Base-by-base conservation (phyloP, 2,888 invertebrate species). In the Pollenia angustigena region DNA sequence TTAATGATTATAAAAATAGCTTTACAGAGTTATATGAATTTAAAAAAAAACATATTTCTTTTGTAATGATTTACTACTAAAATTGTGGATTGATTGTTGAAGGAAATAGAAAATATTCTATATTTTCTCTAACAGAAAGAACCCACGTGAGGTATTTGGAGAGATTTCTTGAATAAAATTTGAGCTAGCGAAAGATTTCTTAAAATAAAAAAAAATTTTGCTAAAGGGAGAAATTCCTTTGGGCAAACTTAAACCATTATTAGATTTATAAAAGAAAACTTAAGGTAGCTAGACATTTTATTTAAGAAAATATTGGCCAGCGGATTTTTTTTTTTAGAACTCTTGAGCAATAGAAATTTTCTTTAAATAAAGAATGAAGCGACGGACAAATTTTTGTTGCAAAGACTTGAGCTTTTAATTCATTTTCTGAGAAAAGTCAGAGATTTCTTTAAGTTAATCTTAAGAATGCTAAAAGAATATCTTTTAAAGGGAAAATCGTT, bases 1-100 rank as follows among this genome's bases (percentile, higher is more conserved):
- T 32, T 46, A 52, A 80, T 71, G 14, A 71, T 60, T 66, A 50
- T 76, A 69, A 60, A 72, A 69, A 75, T 68, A 60, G 64, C 66
- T 76, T 64, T 46, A 52, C 42, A n/a, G 9, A 66, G 18, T 66
- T 12, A 44, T 44, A 14, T 54, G 9, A 42, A 78, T 48, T 40
- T 54, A 54, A 11, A 32, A 32, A 23, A 12, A 32, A 1, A 10
- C 40, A 32, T 23, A n/a, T 23, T 42, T 54, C 1, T 14, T 54
- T 69, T 54, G 11, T 40, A 54, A 54, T 16, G 6, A 10, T 54
- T 32, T 32, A 32, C 32, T 32, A 32, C 4, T 32, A 32, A 32
- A 32, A 32, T 23, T 23, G 23, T 23, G 23, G 3, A 23, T 23
- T 2, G 23, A 32, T 32, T 32, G 32, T 32, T 4, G 6, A 32